These are phyloP conservation scores for Mustela nigripes DNA, from an alignment of 2,113 vertebrate species.

Conservation along the genomic window DNA sequence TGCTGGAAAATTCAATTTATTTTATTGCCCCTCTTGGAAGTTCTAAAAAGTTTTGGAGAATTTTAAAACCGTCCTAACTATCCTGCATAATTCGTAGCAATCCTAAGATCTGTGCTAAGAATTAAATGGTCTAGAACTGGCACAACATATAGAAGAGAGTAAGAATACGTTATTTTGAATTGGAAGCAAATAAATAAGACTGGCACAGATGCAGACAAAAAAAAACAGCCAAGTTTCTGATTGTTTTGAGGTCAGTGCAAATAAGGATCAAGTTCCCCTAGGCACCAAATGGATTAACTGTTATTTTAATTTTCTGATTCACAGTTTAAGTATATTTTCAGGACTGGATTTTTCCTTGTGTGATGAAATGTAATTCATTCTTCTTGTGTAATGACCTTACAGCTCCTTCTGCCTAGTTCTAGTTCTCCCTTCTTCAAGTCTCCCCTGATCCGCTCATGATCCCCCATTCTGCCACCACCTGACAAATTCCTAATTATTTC, in stretches of 20 bases:
- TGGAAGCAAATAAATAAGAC: slow-evolving; percentile 32
- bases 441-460: not conserved
- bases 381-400: not conserved
- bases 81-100: slow-evolving; percentile 39
- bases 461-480: not conserved
- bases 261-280: not conserved
- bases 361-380: not conserved
- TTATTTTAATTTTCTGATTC: slow-evolving; percentile 49
- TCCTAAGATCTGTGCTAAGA: slow-evolving; percentile 25
- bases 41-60: slow-evolving; percentile 40
- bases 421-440: not conserved
- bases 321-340: not conserved
- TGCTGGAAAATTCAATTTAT: slow-evolving; percentile 55
- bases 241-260: not conserved
- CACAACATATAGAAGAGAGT: not conserved
- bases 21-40: slow-evolving; percentile 65
- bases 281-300: not conserved
- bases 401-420: not conserved
- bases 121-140: slow-evolving; percentile 54
- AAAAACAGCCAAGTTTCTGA: not conserved
- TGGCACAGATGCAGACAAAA: not conserved
- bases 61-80: slow-evolving; percentile 67
- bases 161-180: slow-evolving; percentile 38
- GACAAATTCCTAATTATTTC: not conserved
- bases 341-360: not conserved